Base-by-base conservation (phyloP, 2,113 vertebrate species). In the Eclectus roratus region DNA sequence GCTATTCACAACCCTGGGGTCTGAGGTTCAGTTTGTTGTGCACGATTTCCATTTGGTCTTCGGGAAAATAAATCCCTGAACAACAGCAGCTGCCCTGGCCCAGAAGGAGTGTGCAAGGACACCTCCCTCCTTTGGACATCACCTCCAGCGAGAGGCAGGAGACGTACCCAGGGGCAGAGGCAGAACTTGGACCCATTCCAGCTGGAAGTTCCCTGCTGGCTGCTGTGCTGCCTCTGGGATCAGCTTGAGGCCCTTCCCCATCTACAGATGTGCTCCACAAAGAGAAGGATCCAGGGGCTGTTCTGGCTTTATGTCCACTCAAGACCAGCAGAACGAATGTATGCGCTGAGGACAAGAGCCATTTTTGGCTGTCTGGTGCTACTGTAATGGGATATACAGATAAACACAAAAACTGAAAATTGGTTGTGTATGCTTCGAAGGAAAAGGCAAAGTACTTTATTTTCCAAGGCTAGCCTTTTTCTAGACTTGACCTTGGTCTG, bases 401-500 rank as follows among this genome's bases (percentile, higher is more conserved):
- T 68, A 93, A 94, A 91, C 33, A 88, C 33, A 44, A 16, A 66
- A 76, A 91, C 3, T 78, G 58, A 80, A 95, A 86, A 77, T 10
- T 28, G 18, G 41, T 80, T 63, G 60, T 64, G 18, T 52, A 74
- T 0, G 4, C 68, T 77, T 91, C 76, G 86, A 94, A 94, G 77
- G 35, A 91, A 89, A 70, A 52, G 41, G 70, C 44, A 66, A 80
- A 91, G 39, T 46, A 49, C 44, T 81, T 87, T 56, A 41, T 94
- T 77, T 93, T 80, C 79, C 72, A 93, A 91, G 53, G 61, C 58
- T 35, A 76, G 76, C 47, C 43, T 71, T 95, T 68, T 95, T 88
- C 90, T 96, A 80, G 76, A 70, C 76, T 90, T 96, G 93, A 96
- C 94, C 94, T 85, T 70, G 29, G 88, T 88, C 55, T 97, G 95